These are phyloP conservation scores for Bubalus kerabau DNA, from an alignment of 2,113 vertebrate species.

Conservation along the genomic window DNA sequence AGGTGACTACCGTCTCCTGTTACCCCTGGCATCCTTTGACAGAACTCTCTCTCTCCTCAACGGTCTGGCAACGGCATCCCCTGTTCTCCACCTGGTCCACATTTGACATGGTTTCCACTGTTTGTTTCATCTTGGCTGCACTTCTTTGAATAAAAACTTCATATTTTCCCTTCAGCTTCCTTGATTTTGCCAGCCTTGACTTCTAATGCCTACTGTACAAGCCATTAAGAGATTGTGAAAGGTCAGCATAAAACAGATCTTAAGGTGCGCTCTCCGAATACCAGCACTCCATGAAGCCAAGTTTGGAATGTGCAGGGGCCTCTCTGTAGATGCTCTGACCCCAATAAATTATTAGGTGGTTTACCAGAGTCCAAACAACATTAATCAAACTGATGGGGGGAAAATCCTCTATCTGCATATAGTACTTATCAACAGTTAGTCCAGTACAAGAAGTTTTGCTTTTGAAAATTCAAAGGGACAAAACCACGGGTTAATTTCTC, in stretches of 20 bases:
- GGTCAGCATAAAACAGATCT: not conserved
- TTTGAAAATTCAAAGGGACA: not conserved
- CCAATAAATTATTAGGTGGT: conserved; percentile 26
- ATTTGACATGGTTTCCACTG: not conserved
- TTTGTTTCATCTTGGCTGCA: not conserved
- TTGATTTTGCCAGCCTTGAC: not conserved
- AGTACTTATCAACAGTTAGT: conserved; percentile 9
- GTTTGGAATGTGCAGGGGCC: conserved; percentile 3
- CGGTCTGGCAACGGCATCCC: not conserved
- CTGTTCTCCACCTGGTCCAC: not conserved
- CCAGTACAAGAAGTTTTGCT: not conserved
- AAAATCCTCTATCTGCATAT: conserved; percentile 12
- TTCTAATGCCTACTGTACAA: not conserved
- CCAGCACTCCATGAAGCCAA: not conserved
- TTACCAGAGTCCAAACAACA: conserved; percentile 43
- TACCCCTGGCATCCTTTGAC: not conserved
- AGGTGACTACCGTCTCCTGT: not conserved
- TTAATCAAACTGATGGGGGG: conserved; percentile 62
- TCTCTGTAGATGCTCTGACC: conserved; percentile 24
- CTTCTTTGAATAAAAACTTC: not conserved
- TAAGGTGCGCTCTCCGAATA: conserved; percentile 36
- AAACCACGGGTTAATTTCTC: not conserved
- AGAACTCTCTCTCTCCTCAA: not conserved
- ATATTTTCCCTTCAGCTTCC: not conserved
- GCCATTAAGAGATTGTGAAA: conserved; percentile 51